phyloP scores from a whole-genome alignment of 2,888 invertebrate species.

The Caenorhabditis sp. region DNA sequence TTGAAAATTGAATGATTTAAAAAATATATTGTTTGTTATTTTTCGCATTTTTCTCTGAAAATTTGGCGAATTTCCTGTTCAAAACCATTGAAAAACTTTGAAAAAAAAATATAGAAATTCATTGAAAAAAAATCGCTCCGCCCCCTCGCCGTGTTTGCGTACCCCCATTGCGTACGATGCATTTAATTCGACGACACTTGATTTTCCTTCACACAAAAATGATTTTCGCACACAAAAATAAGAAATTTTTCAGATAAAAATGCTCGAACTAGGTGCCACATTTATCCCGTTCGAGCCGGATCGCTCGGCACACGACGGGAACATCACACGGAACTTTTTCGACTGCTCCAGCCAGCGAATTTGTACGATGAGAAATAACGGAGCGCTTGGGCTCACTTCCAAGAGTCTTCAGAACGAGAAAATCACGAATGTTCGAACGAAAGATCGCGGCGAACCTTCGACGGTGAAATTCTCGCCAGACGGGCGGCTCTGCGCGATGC shows the following conservation, averaged over 20 bases:
- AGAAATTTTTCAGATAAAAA: slow-evolving; percentile 25
- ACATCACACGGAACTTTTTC: slow-evolving; percentile 65
- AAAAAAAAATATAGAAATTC: slow-evolving; percentile 2
- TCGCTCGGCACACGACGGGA: slow-evolving; percentile 59
- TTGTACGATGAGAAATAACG: slow-evolving; percentile 78
- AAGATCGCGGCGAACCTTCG: slow-evolving; percentile 68
- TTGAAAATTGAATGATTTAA: background rate
- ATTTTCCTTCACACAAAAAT: no score
- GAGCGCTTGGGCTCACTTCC: slow-evolving; percentile 75
- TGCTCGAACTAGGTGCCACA: slow-evolving; percentile 73
- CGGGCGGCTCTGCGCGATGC: slow-evolving; percentile 67
- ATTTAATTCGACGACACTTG: slow-evolving; percentile 44
- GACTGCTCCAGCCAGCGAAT: slow-evolving; percentile 67
- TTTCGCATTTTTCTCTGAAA: background rate
- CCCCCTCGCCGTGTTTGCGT: slow-evolving; percentile 31
- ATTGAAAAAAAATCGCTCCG: background rate
- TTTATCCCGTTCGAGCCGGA: slow-evolving; percentile 91
- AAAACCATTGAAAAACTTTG: background rate
- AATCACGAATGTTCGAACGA: slow-evolving; percentile 71
- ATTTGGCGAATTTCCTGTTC: background rate
- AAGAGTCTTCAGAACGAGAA: slow-evolving; percentile 69
- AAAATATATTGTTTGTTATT: background rate
- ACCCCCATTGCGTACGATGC: slow-evolving; percentile 5
- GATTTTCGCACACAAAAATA: no score
- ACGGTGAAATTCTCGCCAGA: slow-evolving; percentile 69